Evolutionary conservation across 2,113 vertebrate species (phyloP).

Genomic region (Oncorhynchus keta): DNA sequence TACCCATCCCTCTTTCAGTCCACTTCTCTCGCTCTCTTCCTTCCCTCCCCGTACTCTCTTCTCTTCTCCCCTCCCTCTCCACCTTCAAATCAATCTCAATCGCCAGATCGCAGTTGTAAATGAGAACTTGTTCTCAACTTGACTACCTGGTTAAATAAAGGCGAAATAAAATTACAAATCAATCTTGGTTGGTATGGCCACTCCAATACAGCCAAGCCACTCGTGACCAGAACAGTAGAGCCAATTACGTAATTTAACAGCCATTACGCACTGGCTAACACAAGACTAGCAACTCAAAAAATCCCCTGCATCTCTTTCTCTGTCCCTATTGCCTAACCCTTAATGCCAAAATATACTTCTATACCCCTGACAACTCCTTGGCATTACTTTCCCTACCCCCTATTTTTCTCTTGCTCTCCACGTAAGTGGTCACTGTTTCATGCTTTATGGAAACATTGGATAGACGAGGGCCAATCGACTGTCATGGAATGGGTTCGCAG

Average conservation of each 20-base stretch:
- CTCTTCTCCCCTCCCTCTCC: neutral
- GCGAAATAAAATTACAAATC: too few relatives aligned
- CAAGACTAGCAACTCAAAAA: slow-evolving; percentile 57
- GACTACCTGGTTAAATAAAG: too few relatives aligned
- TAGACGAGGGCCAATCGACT: slow-evolving; percentile 61
- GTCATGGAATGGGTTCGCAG: slow-evolving; percentile 62
- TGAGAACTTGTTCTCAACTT: too few relatives aligned
- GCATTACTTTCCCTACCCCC: neutral
- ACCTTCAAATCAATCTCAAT: slow-evolving; percentile 20
- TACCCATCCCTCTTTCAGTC: neutral
- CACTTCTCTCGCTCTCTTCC: slow-evolving; percentile 9
- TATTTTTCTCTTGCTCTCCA: slow-evolving; percentile 12
- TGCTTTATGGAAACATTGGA: slow-evolving; percentile 67
- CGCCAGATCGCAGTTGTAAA: too few relatives aligned
- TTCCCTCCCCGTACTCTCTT: slow-evolving; percentile 1
- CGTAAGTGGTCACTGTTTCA: slow-evolving; percentile 60
- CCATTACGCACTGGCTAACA: slow-evolving; percentile 67
- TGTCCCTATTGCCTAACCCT: neutral
- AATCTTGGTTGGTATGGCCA: slow-evolving; percentile 45
- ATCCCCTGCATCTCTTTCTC: neutral
- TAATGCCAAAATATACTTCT: neutral
- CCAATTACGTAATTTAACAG: slow-evolving; percentile 68
- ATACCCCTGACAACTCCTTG: neutral
- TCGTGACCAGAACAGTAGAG: slow-evolving; percentile 57
- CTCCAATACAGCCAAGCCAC: slow-evolving; percentile 53